These are phyloP conservation scores for Acipenser oxyrinchus DNA, from an alignment of 2,797 vertebrate species.

Conservation along the genomic window DNA sequence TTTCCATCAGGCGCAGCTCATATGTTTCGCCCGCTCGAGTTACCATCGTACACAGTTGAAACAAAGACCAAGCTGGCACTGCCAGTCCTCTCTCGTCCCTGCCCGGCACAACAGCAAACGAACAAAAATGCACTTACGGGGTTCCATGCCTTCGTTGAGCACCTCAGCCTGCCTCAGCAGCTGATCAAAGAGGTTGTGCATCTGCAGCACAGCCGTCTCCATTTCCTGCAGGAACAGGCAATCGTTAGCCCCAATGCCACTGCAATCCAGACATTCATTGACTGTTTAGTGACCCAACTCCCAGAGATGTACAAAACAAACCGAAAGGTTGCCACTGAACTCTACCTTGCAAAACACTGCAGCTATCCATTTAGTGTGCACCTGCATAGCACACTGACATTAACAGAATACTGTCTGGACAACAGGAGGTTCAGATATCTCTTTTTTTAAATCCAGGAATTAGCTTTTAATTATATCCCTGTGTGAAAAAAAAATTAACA, in stretches of 20 bases:
- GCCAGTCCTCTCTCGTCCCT: no score
- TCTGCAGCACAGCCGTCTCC: conserved; percentile 64
- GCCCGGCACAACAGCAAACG: no score
- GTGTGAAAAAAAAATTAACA: no score
- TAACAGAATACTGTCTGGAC: no score
- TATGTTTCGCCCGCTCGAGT: no score
- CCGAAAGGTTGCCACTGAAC: background rate
- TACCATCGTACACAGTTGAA: background rate
- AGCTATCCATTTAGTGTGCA: background rate
- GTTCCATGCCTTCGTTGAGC: conserved; percentile 78
- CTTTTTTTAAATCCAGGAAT: no score
- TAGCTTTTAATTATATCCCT: no score
- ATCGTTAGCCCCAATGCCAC: background rate
- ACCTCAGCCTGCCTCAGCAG: conserved; percentile 69
- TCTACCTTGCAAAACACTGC: background rate
- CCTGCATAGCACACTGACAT: no score
- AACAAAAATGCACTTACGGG: conserved; percentile 65
- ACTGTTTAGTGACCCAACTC: conserved; percentile 17
- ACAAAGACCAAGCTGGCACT: background rate
- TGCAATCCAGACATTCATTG: background rate
- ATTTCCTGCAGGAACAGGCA: conserved; percentile 43
- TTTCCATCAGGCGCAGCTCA: no score
- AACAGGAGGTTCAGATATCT: no score
- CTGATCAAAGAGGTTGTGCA: conserved; percentile 72
- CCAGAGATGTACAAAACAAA: background rate